phyloP scores from a whole-genome alignment of 2,888 invertebrate species.

The Drosophila parthenogenetica region DNA sequence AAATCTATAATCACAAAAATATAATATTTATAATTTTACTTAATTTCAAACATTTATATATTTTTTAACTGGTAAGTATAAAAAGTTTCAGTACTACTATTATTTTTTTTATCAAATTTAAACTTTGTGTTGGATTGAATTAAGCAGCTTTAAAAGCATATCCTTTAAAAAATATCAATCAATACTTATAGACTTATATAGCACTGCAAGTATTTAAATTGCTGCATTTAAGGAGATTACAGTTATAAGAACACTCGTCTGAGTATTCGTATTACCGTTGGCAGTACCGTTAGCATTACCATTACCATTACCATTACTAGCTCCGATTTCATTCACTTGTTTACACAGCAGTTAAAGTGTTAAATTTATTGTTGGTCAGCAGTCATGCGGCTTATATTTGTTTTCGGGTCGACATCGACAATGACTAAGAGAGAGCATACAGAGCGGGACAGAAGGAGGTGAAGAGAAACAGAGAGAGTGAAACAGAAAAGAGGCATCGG shows the following conservation, averaged over 20 bases:
- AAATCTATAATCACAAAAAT: not conserved
- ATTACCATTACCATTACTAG: conserved; percentile 42
- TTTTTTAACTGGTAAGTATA: too few relatives aligned
- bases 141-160: not conserved
- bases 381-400: conserved; percentile 73
- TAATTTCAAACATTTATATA: too few relatives aligned
- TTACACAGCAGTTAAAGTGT: conserved; percentile 77
- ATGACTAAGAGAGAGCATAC: not conserved
- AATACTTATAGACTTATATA: not conserved
- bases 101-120: not conserved
- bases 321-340: conserved; percentile 55
- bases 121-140: not conserved
- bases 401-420: conserved; percentile 57
- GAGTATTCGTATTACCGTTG: not conserved
- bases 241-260: conserved; percentile 23
- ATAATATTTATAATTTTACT: too few relatives aligned
- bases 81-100: too few relatives aligned
- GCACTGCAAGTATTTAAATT: conserved; percentile 1
- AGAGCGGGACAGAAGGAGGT: not conserved
- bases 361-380: conserved; percentile 75
- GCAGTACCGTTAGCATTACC: conserved; percentile 18
- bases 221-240: conserved; percentile 40
- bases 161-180: not conserved
- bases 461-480: not conserved
- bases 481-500: conserved; percentile 26